Base-by-base conservation (phyloP, 1,140 invertebrate species). In the Drosophila pseudoobscura region DNA sequence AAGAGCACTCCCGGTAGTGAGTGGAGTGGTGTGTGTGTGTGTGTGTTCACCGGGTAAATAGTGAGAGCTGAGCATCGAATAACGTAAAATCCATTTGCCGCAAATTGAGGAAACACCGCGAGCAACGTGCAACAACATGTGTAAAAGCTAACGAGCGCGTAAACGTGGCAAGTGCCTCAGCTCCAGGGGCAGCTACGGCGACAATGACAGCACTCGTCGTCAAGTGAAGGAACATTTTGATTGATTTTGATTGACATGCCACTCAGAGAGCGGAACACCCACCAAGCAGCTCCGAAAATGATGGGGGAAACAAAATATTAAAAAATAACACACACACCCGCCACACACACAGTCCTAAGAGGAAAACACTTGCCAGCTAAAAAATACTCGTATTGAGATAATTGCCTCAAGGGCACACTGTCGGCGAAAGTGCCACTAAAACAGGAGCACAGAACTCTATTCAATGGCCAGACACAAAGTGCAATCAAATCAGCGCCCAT, bases 181-280 rank as follows among this genome's bases (percentile, higher is more conserved):
- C 35, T 39, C 39, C 15, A 54, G 20, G 2, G 26, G 29, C 22
- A 20, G 44, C 17, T 11, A 26, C 20, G 20, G 55, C 24, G 15
- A 13, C n/a, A 47, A 24, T 22, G 35, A n/a, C 26, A 35, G 29
- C 26, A 49, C 29, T 26, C 13, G 58, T 22, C n/a, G 47, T 11
- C 47, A 58, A 29, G 59, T 63, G 44, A 59, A 59, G 47, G 49
- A 73, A 56, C 66, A 65, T 64, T 77, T 78, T 88, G 82, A 87
- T 88, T 87, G 82, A 87, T 87, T 88, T 87, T 87, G 82, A 87
- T 87, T 87, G 82, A 87, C 82, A 82, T 44, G 75, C 78, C 82
- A 87, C 82, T 87, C 82, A 88, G 49, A 39, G 45, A 31, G 44
- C 45, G 43, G 63, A 46, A 70, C 83, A 85, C 73, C 72, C 74